A percentile compares a stretch with the other conserved stretches of the same genome.
Conservation (phyloP, 2,888 invertebrate genomes). For the Hypselothyrea guttata region DNA sequence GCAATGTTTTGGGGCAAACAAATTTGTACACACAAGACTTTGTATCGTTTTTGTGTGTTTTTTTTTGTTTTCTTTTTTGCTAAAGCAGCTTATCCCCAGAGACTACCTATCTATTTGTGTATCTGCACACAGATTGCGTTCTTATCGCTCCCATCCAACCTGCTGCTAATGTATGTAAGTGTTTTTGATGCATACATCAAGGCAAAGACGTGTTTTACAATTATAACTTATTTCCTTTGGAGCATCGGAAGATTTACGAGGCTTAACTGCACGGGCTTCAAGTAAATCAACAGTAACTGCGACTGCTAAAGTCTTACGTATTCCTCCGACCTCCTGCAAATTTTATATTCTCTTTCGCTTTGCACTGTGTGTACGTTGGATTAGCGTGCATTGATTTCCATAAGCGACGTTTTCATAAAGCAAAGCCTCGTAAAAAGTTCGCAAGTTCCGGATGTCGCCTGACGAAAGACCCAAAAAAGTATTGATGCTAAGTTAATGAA, state of each 20-base stretch:
- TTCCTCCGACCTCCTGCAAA: conserved; percentile 2
- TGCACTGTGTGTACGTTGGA: conserved; percentile 21
- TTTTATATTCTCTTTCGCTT: background rate
- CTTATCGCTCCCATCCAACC: background rate
- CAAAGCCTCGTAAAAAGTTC: conserved; percentile 54
- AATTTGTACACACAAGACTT: conserved; percentile 8
- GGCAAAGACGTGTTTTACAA: conserved; percentile 42
- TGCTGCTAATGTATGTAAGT: conserved; percentile 9
- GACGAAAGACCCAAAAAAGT: conserved; percentile 19
- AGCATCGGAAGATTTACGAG: conserved; percentile 49
- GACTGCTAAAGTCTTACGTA: conserved; percentile 16
- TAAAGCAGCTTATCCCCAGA: conserved; percentile 14
- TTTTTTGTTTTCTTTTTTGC: too few species aligned
- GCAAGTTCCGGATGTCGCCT: conserved; percentile 32
- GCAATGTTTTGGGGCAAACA: background rate
- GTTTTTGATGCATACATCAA: conserved; percentile 39
- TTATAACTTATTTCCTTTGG: conserved; percentile 62
- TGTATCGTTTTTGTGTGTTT: background rate
- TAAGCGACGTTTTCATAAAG: conserved; percentile 41
- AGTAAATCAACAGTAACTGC: conserved; percentile 47
- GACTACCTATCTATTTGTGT: conserved; percentile 5
- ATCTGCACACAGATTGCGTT: background rate
- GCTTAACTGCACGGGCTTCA: conserved; percentile 39
- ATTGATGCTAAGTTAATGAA: conserved; percentile 65
- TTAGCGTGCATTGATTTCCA: conserved; percentile 65